Evolutionary conservation across 2,797 vertebrate species (phyloP).

Genomic region (Remorina albescens): DNA sequence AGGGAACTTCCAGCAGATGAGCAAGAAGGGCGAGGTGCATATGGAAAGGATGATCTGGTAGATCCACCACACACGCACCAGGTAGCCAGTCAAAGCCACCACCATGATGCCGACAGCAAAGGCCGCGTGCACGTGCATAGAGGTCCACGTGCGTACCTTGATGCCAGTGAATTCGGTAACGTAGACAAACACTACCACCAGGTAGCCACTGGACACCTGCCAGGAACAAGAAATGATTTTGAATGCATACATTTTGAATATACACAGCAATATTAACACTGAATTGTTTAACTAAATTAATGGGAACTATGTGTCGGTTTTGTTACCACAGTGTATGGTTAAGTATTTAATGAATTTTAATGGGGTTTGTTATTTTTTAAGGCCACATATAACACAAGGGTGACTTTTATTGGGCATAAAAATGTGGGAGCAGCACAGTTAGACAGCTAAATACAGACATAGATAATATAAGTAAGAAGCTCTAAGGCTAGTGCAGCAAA

Average conservation of each 20-base stretch:
- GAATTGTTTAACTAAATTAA: not conserved
- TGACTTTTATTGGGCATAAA: slow-evolving; percentile 9
- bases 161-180: slow-evolving; percentile 94
- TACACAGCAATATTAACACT: not conserved
- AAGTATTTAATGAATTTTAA: not conserved
- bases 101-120: slow-evolving; percentile 92
- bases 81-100: slow-evolving; percentile 92
- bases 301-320: not conserved
- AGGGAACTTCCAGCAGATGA: slow-evolving; percentile 94
- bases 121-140: slow-evolving; percentile 94
- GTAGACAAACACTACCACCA: slow-evolving; percentile 95
- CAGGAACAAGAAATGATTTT: not conserved
- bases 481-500: not conserved
- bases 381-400: not conserved
- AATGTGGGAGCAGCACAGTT: not conserved
- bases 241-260: not conserved
- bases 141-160: slow-evolving; percentile 93
- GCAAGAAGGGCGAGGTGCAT: slow-evolving; percentile 90
- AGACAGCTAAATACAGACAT: too few relatives aligned
- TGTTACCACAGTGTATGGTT: slow-evolving; percentile 2
- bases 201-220: slow-evolving; percentile 93
- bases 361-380: slow-evolving; percentile 1
- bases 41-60: slow-evolving; percentile 93
- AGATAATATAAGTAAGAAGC: not conserved
- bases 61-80: slow-evolving; percentile 92